phyloP scores from a whole-genome alignment of 2,797 vertebrate genomes.

The Melanogrammus aeglefinus region DNA sequence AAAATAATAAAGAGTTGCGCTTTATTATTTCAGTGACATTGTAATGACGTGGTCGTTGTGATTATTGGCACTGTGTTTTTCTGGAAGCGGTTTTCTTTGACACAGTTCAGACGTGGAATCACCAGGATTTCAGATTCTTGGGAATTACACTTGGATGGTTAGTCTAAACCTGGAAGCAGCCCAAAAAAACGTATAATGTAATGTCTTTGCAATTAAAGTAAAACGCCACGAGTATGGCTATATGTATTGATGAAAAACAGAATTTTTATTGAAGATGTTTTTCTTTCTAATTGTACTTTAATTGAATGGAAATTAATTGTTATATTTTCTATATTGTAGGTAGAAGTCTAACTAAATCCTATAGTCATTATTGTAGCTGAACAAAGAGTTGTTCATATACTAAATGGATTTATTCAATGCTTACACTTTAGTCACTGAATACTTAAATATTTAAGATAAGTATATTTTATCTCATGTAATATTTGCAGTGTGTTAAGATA shows the following conservation, averaged over 20 bases:
- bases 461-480: background rate
- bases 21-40: background rate
- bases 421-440: background rate
- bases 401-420: background rate
- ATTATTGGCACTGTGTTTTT: background rate
- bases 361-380: background rate
- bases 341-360: background rate
- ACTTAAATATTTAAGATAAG: background rate
- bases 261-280: background rate
- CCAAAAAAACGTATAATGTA: conserved; percentile 12
- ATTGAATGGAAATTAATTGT: background rate
- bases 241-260: too few species aligned
- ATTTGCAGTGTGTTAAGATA: background rate
- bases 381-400: background rate
- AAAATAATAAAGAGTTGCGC: background rate
- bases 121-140: conserved; percentile 27
- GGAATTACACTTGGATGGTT: conserved; percentile 11
- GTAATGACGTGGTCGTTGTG: background rate
- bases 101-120: conserved; percentile 21
- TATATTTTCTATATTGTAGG: background rate
- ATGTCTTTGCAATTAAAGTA: background rate
- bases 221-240: background rate
- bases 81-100: background rate
- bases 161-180: conserved; percentile 23
- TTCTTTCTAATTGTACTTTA: background rate